Evolutionary conservation across 2,888 invertebrate genomes (phyloP), one percentile per base, ranked within the genome.

Genomic region (Chirona hameri): DNA sequence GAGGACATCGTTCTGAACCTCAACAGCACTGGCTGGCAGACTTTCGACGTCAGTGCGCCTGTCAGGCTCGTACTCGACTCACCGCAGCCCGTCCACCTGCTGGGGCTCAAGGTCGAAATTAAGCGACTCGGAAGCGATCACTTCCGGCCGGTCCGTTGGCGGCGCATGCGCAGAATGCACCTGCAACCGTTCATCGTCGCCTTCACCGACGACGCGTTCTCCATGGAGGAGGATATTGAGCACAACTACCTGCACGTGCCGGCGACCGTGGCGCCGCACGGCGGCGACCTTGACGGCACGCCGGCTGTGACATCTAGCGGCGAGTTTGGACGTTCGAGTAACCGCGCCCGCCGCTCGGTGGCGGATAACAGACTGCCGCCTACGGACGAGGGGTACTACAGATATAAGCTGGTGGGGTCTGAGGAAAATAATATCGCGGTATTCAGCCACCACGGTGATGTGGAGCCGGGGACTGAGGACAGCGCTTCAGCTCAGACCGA

Each of bases 221-320:
- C 81, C 83, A 83, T 80, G 83, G 85, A 81, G 83, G 84, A 39
- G 83, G 84, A 81, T 81, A 81, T 29, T 82, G 83, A 55, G 80
- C 84, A 52, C 83, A 84, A 52, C 85, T 84, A 84, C 82, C 83
- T 83, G 52, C 55, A 81, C 55, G 83, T 83, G 76, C 80, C 83
- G 31, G 39, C 24, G 7, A 31, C 18, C 4, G 29, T 15, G 4
- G 72, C 29, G 72, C 29, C 65, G n/a, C 9, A 7, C 14, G 65
- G 65, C 65, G 65, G 65, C 65, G 65, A 65, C 65, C 27, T 65
- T n/a, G 65, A 65, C 9, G 65, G 65, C 65, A 27, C n/a, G 65
- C 14, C 72, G 31, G 18, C 31, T 29, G 15, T 72, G 72, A 2
- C 31, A 72, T 72, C 72, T 72, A 31, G 72, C 72, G 72, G 72